Percentiles rank a stretch among this genome's conserved stretches.
Conservation (phyloP, 2,888 invertebrate genomes). For the Zhengitettix transpicula region DNA sequence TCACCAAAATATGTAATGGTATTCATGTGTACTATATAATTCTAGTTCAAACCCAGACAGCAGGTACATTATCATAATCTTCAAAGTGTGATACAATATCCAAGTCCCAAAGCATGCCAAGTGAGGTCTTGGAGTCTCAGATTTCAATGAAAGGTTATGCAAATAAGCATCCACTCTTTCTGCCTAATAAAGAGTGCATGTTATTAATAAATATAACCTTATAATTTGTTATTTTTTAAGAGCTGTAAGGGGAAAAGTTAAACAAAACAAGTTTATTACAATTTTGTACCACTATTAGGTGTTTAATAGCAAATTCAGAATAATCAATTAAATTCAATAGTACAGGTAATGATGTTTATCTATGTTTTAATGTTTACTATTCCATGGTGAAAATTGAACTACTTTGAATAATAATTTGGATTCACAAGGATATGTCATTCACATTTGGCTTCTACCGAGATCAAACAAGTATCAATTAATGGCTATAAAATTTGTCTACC, state of each 20-base stretch:
- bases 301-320: no score
- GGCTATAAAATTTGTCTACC: slow-evolving; percentile 28
- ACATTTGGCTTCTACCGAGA: no score
- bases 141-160: slow-evolving; percentile 48
- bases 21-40: slow-evolving; percentile 90
- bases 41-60: slow-evolving; percentile 90
- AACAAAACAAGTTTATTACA: no score
- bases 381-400: no score
- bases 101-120: slow-evolving; percentile 83
- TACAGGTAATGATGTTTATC: no score
- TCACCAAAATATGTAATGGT: slow-evolving; percentile 87
- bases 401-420: no score
- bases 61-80: slow-evolving; percentile 85
- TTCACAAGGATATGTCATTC: no score
- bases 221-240: neutral
- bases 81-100: slow-evolving; percentile 84
- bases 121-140: slow-evolving; percentile 52
- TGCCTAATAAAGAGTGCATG: slow-evolving; percentile 35
- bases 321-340: no score
- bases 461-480: no score
- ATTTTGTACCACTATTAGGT: no score
- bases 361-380: no score
- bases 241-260: no score
- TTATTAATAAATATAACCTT: neutral
- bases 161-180: slow-evolving; percentile 77